Base-by-base conservation (phyloP, 2,888 invertebrate species). In the Dasysyrphus albostriatus region DNA sequence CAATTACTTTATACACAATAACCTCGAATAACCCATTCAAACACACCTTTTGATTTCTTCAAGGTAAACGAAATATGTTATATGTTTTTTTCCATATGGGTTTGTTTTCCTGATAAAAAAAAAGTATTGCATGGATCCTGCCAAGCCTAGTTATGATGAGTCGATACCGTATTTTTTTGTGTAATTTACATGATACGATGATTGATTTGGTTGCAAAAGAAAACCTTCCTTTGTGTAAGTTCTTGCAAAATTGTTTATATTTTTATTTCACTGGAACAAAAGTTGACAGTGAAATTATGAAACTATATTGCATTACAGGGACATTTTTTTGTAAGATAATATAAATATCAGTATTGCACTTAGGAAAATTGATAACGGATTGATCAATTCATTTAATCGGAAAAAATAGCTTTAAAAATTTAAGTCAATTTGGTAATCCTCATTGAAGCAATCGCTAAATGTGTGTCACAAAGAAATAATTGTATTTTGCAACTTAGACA, bases 81-180 rank as follows among this genome's bases (percentile, higher is more conserved):
- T 63, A 47, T 19, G n/a, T 79, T 72, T 72, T 9, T 42, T 42
- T 42, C 6, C 14, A 42, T 14, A 5, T 5, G 6, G 44, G 34
- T 39, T 70, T 42, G 61, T 58, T 74, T 67, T 51, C 29, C 24
- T 58, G 34, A 42, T 37, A 67, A 63, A 70, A 61, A n/a, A 39
- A 24, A 8, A 34, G 37, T 44, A 70, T 69, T 76, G 69, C 76
- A 76, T 61, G 70, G 34, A 54, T 80, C 83, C 80, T 80, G 77
- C 80, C 84, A 76, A 84, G 84, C 84, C 84, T 84, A 84, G 80
- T 80, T 56, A 3, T 24, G 70, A 80, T 84, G 84, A 80, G 72
- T 84, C 84, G 65, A 76, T 80, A 65, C n/a, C 12, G 5, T 37
- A 32, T 39, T 69, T 39, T 69, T 69, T 70, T 80, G 74, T 70